These are phyloP conservation scores for Muntiacus reevesi DNA, from an alignment of 2,113 vertebrate species.

Conservation along the genomic window DNA sequence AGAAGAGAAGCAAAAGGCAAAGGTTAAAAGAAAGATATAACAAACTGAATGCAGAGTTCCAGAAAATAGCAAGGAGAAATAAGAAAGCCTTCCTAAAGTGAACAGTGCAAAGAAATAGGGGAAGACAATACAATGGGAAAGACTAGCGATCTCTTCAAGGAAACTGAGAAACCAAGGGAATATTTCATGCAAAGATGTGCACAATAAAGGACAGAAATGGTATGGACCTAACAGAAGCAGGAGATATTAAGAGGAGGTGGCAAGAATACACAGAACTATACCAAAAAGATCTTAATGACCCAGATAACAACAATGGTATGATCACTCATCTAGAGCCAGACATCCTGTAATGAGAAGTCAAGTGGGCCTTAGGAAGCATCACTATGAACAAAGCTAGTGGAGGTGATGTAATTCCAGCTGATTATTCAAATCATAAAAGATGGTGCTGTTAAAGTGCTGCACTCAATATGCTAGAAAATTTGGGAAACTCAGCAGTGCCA, in stretches of 20 bases:
- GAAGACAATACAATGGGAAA: neutral
- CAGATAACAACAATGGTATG: neutral
- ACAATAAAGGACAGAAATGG: neutral
- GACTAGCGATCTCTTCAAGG: neutral
- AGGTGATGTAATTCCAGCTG: neutral
- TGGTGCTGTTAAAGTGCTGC: neutral
- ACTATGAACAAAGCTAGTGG: neutral
- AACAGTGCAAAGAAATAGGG: neutral
- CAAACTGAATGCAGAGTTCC: neutral
- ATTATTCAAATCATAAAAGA: neutral
- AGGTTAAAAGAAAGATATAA: neutral
- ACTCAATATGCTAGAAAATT: neutral
- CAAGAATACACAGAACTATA: neutral
- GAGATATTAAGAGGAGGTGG: neutral
- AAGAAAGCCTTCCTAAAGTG: neutral
- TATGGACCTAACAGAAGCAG: neutral
- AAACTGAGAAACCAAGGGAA: neutral
- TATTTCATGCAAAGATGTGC: neutral
- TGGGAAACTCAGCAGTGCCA: neutral
- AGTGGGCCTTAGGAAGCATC: neutral
- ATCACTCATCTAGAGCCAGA: neutral
- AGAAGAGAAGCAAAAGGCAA: neutral
- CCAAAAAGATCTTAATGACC: neutral
- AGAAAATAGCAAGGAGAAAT: neutral
- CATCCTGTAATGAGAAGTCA: neutral